Conservation (phyloP, 37 sponge, comb jelly and placozoan genomes). For the Amphimedon queenslandica region DNA sequence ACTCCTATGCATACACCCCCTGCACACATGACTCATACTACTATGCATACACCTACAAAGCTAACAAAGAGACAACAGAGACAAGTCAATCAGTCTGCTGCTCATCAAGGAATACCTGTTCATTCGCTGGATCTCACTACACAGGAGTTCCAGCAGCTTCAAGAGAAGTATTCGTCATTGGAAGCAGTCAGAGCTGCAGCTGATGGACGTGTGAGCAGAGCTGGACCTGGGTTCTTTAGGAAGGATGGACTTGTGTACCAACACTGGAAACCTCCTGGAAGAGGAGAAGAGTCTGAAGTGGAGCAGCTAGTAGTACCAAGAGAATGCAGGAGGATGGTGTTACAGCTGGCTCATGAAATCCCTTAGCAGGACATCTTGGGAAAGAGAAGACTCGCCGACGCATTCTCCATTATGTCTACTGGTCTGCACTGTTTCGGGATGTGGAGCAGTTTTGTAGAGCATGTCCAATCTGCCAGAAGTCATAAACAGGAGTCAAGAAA, state of each 20-base stretch:
- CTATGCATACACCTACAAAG: too few relatives aligned
- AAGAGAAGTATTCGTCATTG: slow-evolving; percentile 20
- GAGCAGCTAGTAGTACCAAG: slow-evolving; percentile 49
- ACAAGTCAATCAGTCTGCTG: too few relatives aligned
- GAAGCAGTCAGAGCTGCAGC: too few relatives aligned
- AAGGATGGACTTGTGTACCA: slow-evolving; percentile 29
- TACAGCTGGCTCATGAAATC: slow-evolving; percentile 37
- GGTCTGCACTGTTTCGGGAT: slow-evolving; percentile 39
- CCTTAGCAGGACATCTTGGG: slow-evolving; percentile 51
- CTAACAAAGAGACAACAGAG: too few relatives aligned
- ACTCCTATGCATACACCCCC: too few relatives aligned
- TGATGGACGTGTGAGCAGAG: too few relatives aligned
- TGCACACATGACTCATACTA: too few relatives aligned
- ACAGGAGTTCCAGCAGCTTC: slow-evolving; percentile 17
- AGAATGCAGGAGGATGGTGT: slow-evolving; percentile 8
- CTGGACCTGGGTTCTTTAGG: too few relatives aligned
- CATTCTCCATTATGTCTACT: slow-evolving; percentile 29
- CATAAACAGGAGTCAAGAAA: neutral
- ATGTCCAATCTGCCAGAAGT: slow-evolving; percentile 37
- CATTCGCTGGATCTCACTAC: slow-evolving; percentile 23
- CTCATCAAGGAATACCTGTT: too few relatives aligned
- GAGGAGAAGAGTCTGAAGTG: slow-evolving; percentile 13
- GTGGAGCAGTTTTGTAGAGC: slow-evolving; percentile 25
- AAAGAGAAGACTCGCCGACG: slow-evolving; percentile 42
- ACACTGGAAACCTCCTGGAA: slow-evolving; percentile 19